Evolutionary conservation across 2,797 vertebrate genomes (phyloP).

Genomic region (Poeciliopsis turneri): DNA sequence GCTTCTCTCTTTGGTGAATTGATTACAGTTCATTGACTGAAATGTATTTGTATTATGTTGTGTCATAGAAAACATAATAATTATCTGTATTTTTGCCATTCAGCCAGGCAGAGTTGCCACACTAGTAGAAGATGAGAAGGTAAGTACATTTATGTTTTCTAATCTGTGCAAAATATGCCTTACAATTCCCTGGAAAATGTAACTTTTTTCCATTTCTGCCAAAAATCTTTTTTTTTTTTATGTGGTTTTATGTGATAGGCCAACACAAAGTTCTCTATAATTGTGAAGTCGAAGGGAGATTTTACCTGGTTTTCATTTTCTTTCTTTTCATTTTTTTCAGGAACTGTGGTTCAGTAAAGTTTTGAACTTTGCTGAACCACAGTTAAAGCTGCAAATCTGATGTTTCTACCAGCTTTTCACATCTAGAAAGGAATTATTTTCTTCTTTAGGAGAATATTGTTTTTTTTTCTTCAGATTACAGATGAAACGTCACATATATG

Average conservation of each 20-base stretch:
- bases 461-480: too few relatives aligned
- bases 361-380: neutral
- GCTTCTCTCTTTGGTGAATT: neutral
- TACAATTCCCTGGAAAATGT: neutral
- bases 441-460: too few relatives aligned
- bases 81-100: conserved; percentile 24
- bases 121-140: conserved; percentile 88
- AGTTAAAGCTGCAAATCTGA: neutral
- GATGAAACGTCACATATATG: too few relatives aligned
- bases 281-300: neutral
- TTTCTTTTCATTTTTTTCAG: neutral
- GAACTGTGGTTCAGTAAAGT: too few relatives aligned
- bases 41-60: neutral
- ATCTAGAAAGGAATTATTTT: neutral
- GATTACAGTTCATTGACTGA: neutral
- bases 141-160: conserved; percentile 70
- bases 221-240: neutral
- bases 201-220: neutral
- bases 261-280: neutral
- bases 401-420: neutral
- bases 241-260: neutral
- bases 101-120: conserved; percentile 95
- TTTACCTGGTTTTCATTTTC: neutral
- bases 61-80: neutral
- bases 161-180: neutral